A percentile compares a stretch with the other conserved stretches of the same genome.
Conservation (phyloP, 1,140 invertebrate genomes). For the Trialeurodes vaporariorum region DNA sequence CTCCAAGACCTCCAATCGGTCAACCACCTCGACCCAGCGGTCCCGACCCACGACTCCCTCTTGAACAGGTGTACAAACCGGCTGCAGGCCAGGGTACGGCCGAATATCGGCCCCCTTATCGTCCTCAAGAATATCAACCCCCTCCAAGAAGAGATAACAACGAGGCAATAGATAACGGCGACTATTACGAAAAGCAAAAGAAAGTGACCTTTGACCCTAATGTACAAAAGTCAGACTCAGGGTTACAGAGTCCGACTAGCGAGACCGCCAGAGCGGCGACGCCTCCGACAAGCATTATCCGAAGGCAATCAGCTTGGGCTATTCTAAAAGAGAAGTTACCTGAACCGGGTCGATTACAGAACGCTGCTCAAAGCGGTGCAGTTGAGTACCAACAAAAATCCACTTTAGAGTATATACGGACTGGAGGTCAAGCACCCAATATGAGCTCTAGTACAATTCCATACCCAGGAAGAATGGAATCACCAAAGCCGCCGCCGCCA, state of each 20-base stretch:
- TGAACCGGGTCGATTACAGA: constrained; percentile 5
- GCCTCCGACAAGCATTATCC: constrained; percentile 9
- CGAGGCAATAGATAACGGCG: neutral
- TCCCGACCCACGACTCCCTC: no score
- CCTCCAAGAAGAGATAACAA: no score
- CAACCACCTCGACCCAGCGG: neutral
- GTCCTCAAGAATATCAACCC: neutral
- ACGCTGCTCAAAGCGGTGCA: constrained; percentile 8
- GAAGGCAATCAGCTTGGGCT: constrained; percentile 18
- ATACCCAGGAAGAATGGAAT: neutral
- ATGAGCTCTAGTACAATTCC: neutral
- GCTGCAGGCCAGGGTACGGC: no score
- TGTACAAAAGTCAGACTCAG: neutral
- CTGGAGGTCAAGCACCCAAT: constrained; percentile 8
- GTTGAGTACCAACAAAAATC: constrained; percentile 8
- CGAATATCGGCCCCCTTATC: neutral
- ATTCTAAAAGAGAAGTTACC: constrained; percentile 18
- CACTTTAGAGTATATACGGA: constrained; percentile 11
- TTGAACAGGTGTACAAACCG: neutral
- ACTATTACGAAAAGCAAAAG: neutral
- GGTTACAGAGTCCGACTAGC: neutral
- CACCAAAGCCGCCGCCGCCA: neutral
- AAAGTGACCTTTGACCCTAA: neutral
- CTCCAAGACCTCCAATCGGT: neutral
- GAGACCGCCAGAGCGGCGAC: no score